Evolutionary conservation across 2,888 invertebrate genomes (phyloP).

Genomic region (Platycheirus rosarum): DNA sequence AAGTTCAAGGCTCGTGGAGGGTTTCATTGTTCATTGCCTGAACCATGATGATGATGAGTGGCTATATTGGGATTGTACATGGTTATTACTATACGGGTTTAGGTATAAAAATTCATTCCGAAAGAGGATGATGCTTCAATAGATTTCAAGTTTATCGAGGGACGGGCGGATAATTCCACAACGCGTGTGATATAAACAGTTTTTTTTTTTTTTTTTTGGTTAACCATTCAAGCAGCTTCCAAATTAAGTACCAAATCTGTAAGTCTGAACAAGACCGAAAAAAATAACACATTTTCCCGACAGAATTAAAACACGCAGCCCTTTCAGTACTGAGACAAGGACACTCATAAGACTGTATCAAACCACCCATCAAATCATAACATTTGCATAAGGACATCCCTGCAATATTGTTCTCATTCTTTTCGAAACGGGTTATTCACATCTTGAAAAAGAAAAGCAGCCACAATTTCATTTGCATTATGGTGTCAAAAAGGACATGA

Average conservation of each 20-base stretch:
- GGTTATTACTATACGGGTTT: conserved; percentile 40
- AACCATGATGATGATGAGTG: conserved; percentile 52
- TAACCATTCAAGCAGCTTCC: conserved; percentile 13
- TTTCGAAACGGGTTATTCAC: conserved; percentile 33
- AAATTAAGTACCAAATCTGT: conserved; percentile 41
- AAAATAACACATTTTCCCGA: background rate
- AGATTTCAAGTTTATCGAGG: conserved; percentile 2
- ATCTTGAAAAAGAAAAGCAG: conserved; percentile 58
- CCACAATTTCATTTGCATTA: conserved; percentile 63
- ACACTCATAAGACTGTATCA: conserved; percentile 63
- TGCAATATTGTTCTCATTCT: conserved; percentile 38
- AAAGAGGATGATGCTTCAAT: conserved; percentile 38
- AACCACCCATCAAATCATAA: conserved; percentile 63
- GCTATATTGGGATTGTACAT: conserved; percentile 28
- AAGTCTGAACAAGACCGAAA: background rate
- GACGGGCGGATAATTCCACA: no score
- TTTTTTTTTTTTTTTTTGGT: background rate
- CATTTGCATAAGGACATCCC: conserved; percentile 64
- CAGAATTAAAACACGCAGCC: background rate
- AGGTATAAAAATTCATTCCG: conserved; percentile 59
- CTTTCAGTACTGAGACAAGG: conserved; percentile 13
- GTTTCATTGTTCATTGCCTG: conserved; percentile 67
- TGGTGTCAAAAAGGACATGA: conserved; percentile 48
- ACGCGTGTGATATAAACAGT: conserved; percentile 1
- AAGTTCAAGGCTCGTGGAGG: conserved; percentile 28